phyloP scores from a whole-genome alignment of 2,888 invertebrate species.

The Limnephilus lunatus region DNA sequence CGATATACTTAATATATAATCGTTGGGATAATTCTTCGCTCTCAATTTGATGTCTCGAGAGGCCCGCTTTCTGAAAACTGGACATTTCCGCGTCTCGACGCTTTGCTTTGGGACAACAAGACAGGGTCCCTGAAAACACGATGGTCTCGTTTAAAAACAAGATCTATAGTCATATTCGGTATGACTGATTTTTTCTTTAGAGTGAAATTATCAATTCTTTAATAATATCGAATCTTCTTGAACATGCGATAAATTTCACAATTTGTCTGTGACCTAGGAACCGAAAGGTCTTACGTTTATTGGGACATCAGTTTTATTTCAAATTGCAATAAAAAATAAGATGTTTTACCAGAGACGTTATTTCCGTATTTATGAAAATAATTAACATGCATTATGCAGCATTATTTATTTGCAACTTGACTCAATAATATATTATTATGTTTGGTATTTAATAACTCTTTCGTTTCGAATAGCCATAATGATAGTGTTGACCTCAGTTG shows the following conservation, averaged over 20 bases:
- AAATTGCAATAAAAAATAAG: not conserved
- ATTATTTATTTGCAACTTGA: not conserved
- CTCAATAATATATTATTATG: not conserved
- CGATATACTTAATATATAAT: no score
- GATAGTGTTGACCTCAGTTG: not conserved
- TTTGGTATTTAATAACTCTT: not conserved
- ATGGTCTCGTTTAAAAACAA: no score
- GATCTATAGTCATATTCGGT: no score
- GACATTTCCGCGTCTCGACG: no score
- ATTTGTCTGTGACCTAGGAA: not conserved
- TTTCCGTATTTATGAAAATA: not conserved
- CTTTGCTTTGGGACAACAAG: no score
- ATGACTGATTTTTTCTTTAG: not conserved
- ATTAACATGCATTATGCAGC: not conserved
- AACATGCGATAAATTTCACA: not conserved
- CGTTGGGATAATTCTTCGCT: no score
- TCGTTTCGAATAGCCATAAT: not conserved
- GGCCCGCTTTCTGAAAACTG: no score
- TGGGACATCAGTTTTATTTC: no score
- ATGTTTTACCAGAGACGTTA: not conserved
- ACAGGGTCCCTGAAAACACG: no score
- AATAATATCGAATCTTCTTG: no score
- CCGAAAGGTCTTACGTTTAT: not conserved
- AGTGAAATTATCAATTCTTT: not conserved
- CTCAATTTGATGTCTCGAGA: no score